phyloP scores from a whole-genome alignment of 2,888 invertebrate species.

The Mechanitis mazaeus region DNA sequence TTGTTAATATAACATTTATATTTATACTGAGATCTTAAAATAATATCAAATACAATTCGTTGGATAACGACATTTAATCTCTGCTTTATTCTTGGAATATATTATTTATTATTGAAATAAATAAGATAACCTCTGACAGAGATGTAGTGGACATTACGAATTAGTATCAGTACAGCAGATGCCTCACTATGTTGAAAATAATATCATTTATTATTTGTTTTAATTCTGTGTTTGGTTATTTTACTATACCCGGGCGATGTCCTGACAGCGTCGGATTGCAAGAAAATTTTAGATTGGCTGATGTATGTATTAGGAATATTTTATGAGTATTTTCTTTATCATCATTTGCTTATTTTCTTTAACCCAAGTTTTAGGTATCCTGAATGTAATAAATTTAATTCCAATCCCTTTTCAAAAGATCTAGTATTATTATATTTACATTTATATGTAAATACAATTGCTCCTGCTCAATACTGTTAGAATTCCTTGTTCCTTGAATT shows the following conservation, averaged over 20 bases:
- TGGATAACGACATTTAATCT: background rate
- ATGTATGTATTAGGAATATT: conserved; percentile 43
- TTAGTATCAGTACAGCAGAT: conserved; percentile 10
- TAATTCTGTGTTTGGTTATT: conserved; percentile 46
- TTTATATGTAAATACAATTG: no score
- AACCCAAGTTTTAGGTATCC: background rate
- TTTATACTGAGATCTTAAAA: no score
- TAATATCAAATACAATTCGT: no score
- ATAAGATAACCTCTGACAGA: conserved; percentile 32
- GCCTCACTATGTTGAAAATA: conserved; percentile 42
- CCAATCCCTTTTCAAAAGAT: no score
- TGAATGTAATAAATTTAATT: no score
- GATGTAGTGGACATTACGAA: conserved; percentile 12
- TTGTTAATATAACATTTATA: no score
- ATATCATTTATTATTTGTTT: conserved; percentile 35
- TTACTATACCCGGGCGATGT: conserved; percentile 56
- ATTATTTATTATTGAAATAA: conserved; percentile 12
- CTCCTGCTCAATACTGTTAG: no score
- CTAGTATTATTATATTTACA: background rate
- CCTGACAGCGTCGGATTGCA: conserved; percentile 50
- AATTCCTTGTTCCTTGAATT: no score
- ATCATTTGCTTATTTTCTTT: conserved; percentile 6
- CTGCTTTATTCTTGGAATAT: conserved; percentile 25
- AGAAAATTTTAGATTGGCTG: conserved; percentile 51
- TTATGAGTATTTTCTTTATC: background rate